A percentile compares a stretch with the other conserved stretches of the same genome.
Conservation (phyloP, 2,888 invertebrate genomes). For the Margaritifera margaritifera region DNA sequence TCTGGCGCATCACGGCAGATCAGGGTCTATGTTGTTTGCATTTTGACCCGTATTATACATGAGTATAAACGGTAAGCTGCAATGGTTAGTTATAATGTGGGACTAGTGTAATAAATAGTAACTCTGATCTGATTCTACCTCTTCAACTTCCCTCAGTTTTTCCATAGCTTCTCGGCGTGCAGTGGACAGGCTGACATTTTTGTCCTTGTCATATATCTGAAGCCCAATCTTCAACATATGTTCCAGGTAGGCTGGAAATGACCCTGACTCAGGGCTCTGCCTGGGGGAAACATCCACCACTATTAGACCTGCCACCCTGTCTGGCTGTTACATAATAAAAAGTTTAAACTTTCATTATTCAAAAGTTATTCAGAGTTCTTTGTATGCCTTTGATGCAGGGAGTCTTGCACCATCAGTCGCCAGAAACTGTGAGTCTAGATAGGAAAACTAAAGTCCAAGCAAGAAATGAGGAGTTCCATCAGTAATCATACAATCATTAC, state of each 20-base stretch:
- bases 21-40: no score
- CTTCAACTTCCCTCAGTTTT: constrained; percentile 74
- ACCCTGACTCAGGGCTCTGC: constrained; percentile 72
- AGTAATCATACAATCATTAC: no score
- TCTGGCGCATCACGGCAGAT: no score
- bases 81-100: no score
- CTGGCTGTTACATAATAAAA: constrained; percentile 51
- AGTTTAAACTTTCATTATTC: no score
- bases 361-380: no score
- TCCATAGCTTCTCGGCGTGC: constrained; percentile 81
- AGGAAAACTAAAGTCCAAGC: neutral
- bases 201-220: constrained; percentile 18
- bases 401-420: no score
- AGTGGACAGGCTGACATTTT: constrained; percentile 33
- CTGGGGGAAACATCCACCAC: constrained; percentile 83
- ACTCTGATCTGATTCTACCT: constrained; percentile 29
- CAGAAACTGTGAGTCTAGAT: neutral
- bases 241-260: constrained; percentile 80
- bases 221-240: constrained; percentile 56
- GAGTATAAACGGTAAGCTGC: no score
- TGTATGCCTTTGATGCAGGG: no score
- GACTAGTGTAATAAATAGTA: no score
- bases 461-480: no score
- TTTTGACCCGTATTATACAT: no score
- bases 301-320: constrained; percentile 79